phyloP scores from a whole-genome alignment of 2,888 invertebrate genomes.

The Nephrocerus scutellatus region DNA sequence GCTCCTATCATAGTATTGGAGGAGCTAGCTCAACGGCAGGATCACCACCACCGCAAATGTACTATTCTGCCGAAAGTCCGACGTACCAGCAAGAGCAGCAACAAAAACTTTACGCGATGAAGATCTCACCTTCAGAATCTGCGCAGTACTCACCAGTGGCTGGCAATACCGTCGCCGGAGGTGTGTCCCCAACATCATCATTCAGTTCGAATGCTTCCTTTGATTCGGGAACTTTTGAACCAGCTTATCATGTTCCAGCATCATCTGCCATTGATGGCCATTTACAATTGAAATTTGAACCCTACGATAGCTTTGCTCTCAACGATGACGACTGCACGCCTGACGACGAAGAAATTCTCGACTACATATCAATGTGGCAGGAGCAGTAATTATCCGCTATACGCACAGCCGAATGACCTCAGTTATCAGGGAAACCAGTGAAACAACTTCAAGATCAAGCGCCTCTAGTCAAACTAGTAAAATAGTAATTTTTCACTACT shows the following conservation, averaged over 20 bases:
- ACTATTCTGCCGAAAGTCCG: slow-evolving; percentile 14
- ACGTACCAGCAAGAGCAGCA: slow-evolving; percentile 25
- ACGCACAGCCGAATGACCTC: too few species aligned
- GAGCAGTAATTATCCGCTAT: slow-evolving; percentile 35
- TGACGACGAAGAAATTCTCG: slow-evolving; percentile 83
- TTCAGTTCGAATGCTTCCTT: slow-evolving; percentile 42
- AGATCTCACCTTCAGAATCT: too few species aligned
- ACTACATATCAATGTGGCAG: slow-evolving; percentile 49
- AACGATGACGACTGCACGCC: slow-evolving; percentile 65
- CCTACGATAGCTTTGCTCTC: slow-evolving; percentile 66
- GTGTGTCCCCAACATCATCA: slow-evolving; percentile 36
- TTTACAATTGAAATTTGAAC: slow-evolving; percentile 49
- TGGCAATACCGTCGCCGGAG: not conserved
- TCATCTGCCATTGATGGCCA: slow-evolving; percentile 28
- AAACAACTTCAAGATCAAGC: slow-evolving; percentile 1
- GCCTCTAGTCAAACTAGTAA: slow-evolving; percentile 15
- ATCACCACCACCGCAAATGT: slow-evolving; percentile 24
- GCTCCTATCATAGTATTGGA: slow-evolving; percentile 27
- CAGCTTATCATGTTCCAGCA: slow-evolving; percentile 21
- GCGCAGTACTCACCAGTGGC: too few species aligned
- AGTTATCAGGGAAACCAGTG: slow-evolving; percentile 10
- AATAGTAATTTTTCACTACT: too few species aligned
- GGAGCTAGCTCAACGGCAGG: slow-evolving; percentile 22
- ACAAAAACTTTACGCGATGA: slow-evolving; percentile 24
- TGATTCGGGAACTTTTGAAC: slow-evolving; percentile 41